Evolutionary conservation across 2,797 vertebrate species (phyloP).

Genomic region (Tenualosa ilisha): DNA sequence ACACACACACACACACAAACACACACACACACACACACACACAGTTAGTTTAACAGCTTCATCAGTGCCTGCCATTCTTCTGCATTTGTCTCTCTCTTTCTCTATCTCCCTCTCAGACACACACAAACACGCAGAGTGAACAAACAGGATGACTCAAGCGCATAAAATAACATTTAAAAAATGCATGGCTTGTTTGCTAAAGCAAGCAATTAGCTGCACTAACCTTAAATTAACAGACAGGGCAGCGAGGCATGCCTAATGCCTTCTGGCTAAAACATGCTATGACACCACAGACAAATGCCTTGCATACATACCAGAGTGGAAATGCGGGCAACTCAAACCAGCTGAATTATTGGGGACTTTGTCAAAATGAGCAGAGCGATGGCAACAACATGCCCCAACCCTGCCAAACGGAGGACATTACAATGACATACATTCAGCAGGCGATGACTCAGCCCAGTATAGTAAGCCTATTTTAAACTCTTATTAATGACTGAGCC

Average conservation of each 20-base stretch:
- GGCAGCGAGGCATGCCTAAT: background rate
- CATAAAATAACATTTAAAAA: background rate
- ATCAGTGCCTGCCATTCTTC: background rate
- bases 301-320: background rate
- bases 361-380: background rate
- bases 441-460: constrained; percentile 11
- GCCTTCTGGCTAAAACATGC: background rate
- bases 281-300: background rate
- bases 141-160: background rate
- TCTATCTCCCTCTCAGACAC: background rate
- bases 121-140: background rate
- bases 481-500: background rate
- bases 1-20: background rate
- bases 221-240: constrained; percentile 18
- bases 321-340: background rate
- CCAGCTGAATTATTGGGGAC: background rate
- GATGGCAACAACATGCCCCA: background rate
- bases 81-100: background rate
- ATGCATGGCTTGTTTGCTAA: background rate
- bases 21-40: too few species aligned
- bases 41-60: background rate
- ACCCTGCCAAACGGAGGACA: background rate
- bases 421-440: constrained; percentile 14
- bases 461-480: constrained; percentile 25
- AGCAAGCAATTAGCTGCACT: background rate